Base-by-base conservation (phyloP, 2,113 vertebrate genomes). In the Phaethornis superciliosus region DNA sequence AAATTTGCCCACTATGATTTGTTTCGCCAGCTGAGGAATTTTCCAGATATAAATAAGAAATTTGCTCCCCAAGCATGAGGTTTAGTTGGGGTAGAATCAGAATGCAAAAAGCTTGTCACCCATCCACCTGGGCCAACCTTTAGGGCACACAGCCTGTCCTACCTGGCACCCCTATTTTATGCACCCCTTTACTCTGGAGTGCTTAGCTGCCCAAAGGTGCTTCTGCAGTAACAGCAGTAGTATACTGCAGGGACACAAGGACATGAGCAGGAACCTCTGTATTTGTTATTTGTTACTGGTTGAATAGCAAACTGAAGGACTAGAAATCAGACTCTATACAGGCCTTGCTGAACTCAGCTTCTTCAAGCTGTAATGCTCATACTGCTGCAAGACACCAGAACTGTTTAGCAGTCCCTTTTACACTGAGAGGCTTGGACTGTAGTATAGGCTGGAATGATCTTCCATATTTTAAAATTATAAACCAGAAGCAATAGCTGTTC, bases 181-280 rank as follows among this genome's bases (percentile, higher is more conserved):
- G 17, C 35, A 70, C 4, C 35, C 37, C 6, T 77, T 68, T 64
- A 32, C 32, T 21, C 30, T 30, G 26, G 7, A 13, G 18, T 30
- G 60, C 71, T 67, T 33, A 49, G 49, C 44, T 28, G 27, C 68
- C 21, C 60, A 24, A 21, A 5, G 55, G 15, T 17, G 30, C 30
- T 65, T 60, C 76, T 30, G 32, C 26, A 22, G 21, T 21, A 67
- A 55, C 8, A 85, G 28, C 28, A 78, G 64, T 10, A 91, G 35
- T 12, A 18, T 4, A 12, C 8, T 35, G 7, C 23, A 78, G 30
- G 51, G 33, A 70, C 0, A 0, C 0, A 0, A 58, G 51, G 32
- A 70, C 0, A 0, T 0, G 0, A 58, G 47, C 37, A 55, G 30
- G 18, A 65, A n/a, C 14, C 26, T 75, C 15, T 3, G 3, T 23